These are phyloP conservation scores for Coremacera marginata DNA, from an alignment of 2,888 invertebrate species.

Conservation along the genomic window DNA sequence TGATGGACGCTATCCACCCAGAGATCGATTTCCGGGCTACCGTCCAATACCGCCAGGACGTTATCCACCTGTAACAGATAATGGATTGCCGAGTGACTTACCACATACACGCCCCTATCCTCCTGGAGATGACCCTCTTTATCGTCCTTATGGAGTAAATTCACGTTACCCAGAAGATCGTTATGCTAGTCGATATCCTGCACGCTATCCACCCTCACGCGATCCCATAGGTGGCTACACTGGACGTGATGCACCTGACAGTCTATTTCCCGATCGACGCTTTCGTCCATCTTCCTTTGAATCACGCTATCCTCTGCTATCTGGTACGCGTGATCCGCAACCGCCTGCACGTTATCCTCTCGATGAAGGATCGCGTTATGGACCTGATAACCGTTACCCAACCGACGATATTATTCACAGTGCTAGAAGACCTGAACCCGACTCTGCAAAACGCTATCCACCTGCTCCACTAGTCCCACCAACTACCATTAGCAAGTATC, in stretches of 20 bases:
- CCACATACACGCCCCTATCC: conserved; percentile 66
- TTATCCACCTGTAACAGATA: conserved; percentile 63
- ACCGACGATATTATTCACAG: conserved; percentile 63
- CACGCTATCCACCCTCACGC: conserved; percentile 50
- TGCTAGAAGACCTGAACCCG: conserved; percentile 68
- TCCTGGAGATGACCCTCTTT: conserved; percentile 59
- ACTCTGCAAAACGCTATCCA: conserved; percentile 71
- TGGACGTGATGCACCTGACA: conserved; percentile 64
- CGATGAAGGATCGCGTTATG: conserved; percentile 48
- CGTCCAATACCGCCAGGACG: conserved; percentile 54
- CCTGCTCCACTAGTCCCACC: conserved; percentile 69
- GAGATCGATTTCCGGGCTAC: conserved; percentile 57
- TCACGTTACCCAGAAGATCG: conserved; percentile 63
- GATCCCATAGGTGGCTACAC: conserved; percentile 63
- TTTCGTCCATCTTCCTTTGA: conserved; percentile 67
- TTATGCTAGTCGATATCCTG: conserved; percentile 60
- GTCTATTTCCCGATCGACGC: conserved; percentile 69
- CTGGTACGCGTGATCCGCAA: conserved; percentile 46
- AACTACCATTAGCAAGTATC: conserved; percentile 70
- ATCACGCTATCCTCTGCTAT: conserved; percentile 64
- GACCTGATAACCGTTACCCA: conserved; percentile 59
- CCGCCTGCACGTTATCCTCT: conserved; percentile 36
- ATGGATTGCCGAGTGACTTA: conserved; percentile 64
- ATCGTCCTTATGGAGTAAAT: conserved; percentile 60
- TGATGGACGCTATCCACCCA: conserved; percentile 52